Conservation (phyloP, 2,888 invertebrate species). For the Hermaeophaga mercurialis region DNA sequence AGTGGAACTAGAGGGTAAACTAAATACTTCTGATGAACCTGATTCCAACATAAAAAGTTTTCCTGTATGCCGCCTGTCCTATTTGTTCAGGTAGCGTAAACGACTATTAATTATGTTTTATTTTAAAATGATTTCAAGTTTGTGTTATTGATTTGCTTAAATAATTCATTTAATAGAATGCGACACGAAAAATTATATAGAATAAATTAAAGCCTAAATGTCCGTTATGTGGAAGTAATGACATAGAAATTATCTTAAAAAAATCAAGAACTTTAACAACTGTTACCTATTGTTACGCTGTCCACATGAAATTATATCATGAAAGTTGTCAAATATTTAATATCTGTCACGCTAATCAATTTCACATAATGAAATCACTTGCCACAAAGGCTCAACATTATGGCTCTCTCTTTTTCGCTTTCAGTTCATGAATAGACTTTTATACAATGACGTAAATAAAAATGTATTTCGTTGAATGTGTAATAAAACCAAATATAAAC, state of each 20-base stretch:
- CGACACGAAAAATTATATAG: conserved; percentile 6
- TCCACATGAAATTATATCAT: conserved; percentile 45
- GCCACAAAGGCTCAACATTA: conserved; percentile 31
- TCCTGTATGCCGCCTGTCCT: no score
- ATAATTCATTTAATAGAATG: background rate
- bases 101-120: no score
- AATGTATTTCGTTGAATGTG: conserved; percentile 24
- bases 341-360: conserved; percentile 48
- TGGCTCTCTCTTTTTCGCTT: conserved; percentile 22
- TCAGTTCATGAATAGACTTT: conserved; percentile 6
- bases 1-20: no score
- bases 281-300: conserved; percentile 42
- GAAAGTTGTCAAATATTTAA: conserved; percentile 45
- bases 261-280: conserved; percentile 44
- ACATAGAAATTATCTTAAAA: conserved; percentile 31
- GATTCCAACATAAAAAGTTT: no score
- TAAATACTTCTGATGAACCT: no score
- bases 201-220: conserved; percentile 13
- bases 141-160: no score
- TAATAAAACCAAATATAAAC: conserved; percentile 36
- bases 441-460: conserved; percentile 20
- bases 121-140: no score
- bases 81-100: no score
- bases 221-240: conserved; percentile 34
- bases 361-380: conserved; percentile 40